phyloP scores from a whole-genome alignment of 2,797 vertebrate genomes.

The Acomys russatus region DNA sequence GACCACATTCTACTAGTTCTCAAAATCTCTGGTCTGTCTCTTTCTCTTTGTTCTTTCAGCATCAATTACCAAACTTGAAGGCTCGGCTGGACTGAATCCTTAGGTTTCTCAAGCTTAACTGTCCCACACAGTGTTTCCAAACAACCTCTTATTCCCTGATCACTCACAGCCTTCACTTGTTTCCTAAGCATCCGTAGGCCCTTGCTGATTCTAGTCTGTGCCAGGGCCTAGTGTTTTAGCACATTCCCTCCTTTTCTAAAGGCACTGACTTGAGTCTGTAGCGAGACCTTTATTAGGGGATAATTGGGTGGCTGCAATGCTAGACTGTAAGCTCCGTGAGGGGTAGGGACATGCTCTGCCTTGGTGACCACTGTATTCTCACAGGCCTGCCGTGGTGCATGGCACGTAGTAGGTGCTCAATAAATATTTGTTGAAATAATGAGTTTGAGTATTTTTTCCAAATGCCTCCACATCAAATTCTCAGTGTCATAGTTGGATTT shows the following conservation, averaged over 20 bases:
- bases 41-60: slow-evolving; percentile 59
- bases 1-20: slow-evolving; percentile 5
- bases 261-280: slow-evolving; percentile 61
- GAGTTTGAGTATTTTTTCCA: slow-evolving; percentile 84
- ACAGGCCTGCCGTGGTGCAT: slow-evolving; percentile 65
- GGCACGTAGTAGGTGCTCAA: slow-evolving; percentile 80
- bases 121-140: background rate
- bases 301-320: slow-evolving; percentile 57
- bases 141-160: background rate
- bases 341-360: slow-evolving; percentile 77
- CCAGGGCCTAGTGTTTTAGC: slow-evolving; percentile 53
- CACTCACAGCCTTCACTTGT: background rate
- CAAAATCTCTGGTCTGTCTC: slow-evolving; percentile 26
- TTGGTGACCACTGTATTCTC: slow-evolving; percentile 77
- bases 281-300: slow-evolving; percentile 64
- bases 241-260: slow-evolving; percentile 58
- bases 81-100: slow-evolving; percentile 49
- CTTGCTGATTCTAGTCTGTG: slow-evolving; percentile 33
- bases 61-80: background rate
- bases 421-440: slow-evolving; percentile 85
- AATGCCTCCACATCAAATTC: slow-evolving; percentile 62
- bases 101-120: slow-evolving; percentile 17
- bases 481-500: slow-evolving; percentile 68
- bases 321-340: slow-evolving; percentile 85
- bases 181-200: slow-evolving; percentile 57